These are phyloP conservation scores for Dendrolimus pini DNA, from an alignment of 2,888 invertebrate species.

Conservation along the genomic window DNA sequence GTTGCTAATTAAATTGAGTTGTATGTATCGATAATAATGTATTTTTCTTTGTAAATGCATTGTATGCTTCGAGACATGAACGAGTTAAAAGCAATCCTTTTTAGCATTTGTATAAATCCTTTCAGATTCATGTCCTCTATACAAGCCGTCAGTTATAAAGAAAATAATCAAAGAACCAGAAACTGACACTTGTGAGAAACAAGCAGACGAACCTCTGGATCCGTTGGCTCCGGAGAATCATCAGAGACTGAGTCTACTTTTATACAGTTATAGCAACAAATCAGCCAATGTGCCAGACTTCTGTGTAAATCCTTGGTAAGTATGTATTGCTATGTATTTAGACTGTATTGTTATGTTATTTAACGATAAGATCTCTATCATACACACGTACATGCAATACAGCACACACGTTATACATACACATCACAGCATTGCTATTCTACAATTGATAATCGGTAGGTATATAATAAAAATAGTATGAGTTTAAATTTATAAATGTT, in stretches of 20 bases:
- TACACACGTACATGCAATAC: too few relatives aligned
- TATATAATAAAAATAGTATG: too few relatives aligned
- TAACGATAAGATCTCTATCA: neutral
- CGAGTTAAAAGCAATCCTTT: too few relatives aligned
- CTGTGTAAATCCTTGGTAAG: constrained; percentile 92
- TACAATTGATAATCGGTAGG: too few relatives aligned
- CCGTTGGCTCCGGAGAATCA: constrained; percentile 88
- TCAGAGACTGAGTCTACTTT: constrained; percentile 91
- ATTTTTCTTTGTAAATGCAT: too few relatives aligned
- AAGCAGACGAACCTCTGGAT: constrained; percentile 62
- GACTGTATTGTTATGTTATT: too few relatives aligned
- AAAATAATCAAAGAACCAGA: constrained; percentile 26
- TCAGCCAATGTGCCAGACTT: constrained; percentile 89
- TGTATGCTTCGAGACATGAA: too few relatives aligned
- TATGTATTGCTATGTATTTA: constrained; percentile 3
- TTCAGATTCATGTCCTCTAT: constrained; percentile 52
- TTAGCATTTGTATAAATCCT: neutral
- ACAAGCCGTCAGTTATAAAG: constrained; percentile 48
- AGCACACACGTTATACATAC: too few relatives aligned
- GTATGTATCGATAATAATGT: too few relatives aligned
- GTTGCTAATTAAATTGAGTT: too few relatives aligned
- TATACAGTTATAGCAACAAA: constrained; percentile 89
- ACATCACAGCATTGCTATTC: too few relatives aligned
- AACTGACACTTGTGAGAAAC: constrained; percentile 26
- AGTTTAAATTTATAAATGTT: too few relatives aligned